These are phyloP conservation scores for Sminthurinus signatus DNA, from an alignment of 1,140 invertebrate genomes.

Conservation along the genomic window DNA sequence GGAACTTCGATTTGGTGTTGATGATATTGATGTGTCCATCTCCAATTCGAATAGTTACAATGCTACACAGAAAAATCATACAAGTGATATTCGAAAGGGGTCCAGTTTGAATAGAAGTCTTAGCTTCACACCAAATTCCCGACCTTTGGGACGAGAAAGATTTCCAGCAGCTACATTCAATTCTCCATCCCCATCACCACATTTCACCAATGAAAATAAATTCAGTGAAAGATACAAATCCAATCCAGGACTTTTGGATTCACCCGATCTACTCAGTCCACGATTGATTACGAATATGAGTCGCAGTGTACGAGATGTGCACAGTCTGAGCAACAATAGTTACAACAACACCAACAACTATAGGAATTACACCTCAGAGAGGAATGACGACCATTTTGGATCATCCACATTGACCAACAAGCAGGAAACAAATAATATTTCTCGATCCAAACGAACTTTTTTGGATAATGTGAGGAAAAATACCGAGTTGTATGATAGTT, in stretches of 20 bases:
- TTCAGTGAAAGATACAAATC: slow-evolving; percentile 59
- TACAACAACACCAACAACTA: slow-evolving; percentile 44
- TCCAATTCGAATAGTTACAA: slow-evolving; percentile 51
- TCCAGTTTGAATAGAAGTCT: slow-evolving; percentile 66
- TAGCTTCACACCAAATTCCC: slow-evolving; percentile 58
- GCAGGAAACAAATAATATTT: slow-evolving; percentile 47
- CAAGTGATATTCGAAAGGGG: slow-evolving; percentile 54
- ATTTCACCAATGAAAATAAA: slow-evolving; percentile 21
- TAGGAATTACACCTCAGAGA: slow-evolving; percentile 18
- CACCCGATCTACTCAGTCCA: slow-evolving; percentile 69
- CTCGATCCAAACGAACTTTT: slow-evolving; percentile 29
- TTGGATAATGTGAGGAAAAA: slow-evolving; percentile 34
- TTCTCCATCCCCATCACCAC: slow-evolving; percentile 47
- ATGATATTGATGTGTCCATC: slow-evolving; percentile 63
- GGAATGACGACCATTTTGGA: slow-evolving; percentile 42
- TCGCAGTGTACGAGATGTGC: slow-evolving; percentile 67
- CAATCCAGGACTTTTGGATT: slow-evolving; percentile 64
- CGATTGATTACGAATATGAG: slow-evolving; percentile 75
- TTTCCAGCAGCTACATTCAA: slow-evolving; percentile 19
- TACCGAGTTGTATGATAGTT: slow-evolving; percentile 33
- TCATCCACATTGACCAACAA: slow-evolving; percentile 45
- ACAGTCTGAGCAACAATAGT: slow-evolving; percentile 47
- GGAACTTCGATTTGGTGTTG: slow-evolving; percentile 42
- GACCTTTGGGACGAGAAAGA: slow-evolving; percentile 35
- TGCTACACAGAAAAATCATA: slow-evolving; percentile 46